These are phyloP conservation scores for Eupithecia subumbrata DNA, from an alignment of 2,888 invertebrate species.

Conservation along the genomic window DNA sequence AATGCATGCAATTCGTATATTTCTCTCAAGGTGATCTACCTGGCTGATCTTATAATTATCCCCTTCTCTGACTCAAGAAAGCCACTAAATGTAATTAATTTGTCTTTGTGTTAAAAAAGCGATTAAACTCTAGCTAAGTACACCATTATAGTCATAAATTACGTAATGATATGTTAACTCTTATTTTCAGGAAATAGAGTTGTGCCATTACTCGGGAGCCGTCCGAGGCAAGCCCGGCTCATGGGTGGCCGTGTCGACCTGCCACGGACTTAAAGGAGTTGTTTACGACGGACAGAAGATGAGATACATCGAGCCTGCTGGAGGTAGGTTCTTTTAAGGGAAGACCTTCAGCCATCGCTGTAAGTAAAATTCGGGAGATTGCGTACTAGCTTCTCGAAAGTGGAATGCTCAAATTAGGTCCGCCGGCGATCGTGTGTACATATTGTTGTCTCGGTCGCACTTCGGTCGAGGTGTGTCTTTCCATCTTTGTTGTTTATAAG, in stretches of 20 bases:
- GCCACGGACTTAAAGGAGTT: slow-evolving; percentile 89
- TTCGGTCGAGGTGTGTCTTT: too few relatives aligned
- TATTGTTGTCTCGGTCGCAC: too few relatives aligned
- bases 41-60: background rate
- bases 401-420: too few relatives aligned
- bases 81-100: background rate
- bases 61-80: background rate
- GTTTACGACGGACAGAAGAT: slow-evolving; percentile 90
- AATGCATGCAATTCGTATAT: background rate
- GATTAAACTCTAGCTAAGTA: background rate
- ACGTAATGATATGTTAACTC: background rate
- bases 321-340: slow-evolving; percentile 49
- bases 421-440: too few relatives aligned
- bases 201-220: slow-evolving; percentile 91
- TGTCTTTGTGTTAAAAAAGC: background rate
- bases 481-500: too few relatives aligned
- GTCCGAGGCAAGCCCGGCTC: slow-evolving; percentile 88
- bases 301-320: slow-evolving; percentile 86
- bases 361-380: too few relatives aligned
- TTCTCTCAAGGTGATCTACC: background rate
- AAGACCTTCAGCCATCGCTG: too few relatives aligned
- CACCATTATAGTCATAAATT: background rate
- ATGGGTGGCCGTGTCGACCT: slow-evolving; percentile 94
- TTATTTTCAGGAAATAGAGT: slow-evolving; percentile 85
- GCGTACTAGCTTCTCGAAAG: too few relatives aligned